phyloP scores from a whole-genome alignment of 2,797 vertebrate genomes.

The Sylvia borin region DNA sequence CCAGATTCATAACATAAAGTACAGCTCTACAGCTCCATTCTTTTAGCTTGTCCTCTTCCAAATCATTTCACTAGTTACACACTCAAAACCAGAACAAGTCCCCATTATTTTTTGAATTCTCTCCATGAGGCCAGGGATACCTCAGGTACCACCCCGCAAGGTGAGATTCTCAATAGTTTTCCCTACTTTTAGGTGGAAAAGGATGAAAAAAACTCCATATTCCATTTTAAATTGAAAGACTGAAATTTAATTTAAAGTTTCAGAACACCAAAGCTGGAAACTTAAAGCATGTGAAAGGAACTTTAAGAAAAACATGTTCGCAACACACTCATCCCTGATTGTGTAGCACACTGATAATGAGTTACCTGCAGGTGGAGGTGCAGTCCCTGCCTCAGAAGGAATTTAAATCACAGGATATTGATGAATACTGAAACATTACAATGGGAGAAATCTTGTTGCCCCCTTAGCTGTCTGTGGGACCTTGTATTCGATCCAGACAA shows the following conservation, averaged over 20 bases:
- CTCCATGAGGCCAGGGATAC: neutral
- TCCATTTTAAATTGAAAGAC: neutral
- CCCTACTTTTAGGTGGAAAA: neutral
- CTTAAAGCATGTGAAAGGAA: neutral
- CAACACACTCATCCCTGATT: neutral
- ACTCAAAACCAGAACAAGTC: neutral
- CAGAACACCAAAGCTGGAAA: neutral
- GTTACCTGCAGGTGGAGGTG: neutral
- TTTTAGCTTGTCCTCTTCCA: neutral
- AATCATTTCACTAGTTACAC: neutral
- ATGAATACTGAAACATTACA: neutral
- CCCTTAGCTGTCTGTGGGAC: neutral
- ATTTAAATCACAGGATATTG: neutral
- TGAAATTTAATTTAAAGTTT: neutral
- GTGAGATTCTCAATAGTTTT: neutral
- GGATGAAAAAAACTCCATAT: neutral
- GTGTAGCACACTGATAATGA: neutral
- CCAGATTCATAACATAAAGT: neutral
- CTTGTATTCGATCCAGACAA: neutral
- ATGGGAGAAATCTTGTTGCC: neutral
- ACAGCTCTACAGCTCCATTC: neutral
- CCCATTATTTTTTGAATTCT: neutral
- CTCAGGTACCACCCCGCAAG: accelerated
- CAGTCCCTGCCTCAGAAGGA: neutral
- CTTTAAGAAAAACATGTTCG: neutral